Evolutionary conservation across 2,888 invertebrate genomes (phyloP), one percentile per base, ranked within the genome.

Genomic region (Parnassius orleans): DNA sequence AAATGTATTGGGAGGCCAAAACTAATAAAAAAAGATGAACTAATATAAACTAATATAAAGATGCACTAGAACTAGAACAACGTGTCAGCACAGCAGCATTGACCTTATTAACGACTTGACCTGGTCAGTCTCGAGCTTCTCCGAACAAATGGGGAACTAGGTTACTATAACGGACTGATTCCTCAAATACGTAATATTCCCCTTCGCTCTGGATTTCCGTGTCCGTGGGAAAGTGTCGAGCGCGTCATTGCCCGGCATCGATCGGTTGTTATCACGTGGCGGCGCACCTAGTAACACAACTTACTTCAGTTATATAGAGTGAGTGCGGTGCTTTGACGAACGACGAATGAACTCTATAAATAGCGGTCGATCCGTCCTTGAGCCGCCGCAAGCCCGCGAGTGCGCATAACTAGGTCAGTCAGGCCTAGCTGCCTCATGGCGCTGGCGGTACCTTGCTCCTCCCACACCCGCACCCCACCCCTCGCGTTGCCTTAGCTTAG

Each of bases 281-380:
- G 68, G 72, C 80, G 77, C 82, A 83, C 83, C 80, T 83, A 83
- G 83, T 74, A 75, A 78, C 46, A 48, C 78, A 72, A 74, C 74
- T 47, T 51, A 58, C 77, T 79, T 82, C 80, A 80, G 85, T 89
- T 89, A 87, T 87, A 87, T 87, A 88, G 88, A 88, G 82, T 80
- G 79, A 81, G 80, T 85, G 80, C 76, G 77, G 76, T 78, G 81
- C 79, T 80, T 81, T 86, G 87, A 84, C 84, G 86, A 85, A 83
- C 80, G 80, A 79, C 83, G 81, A 86, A 83, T 87, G 83, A 84
- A 85, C 84, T 84, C 84, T 90, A 90, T 89, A 86, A 90, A 91
- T 91, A 90, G 87, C 88, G 84, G 84, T 80, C 86, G 85, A 86
- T 87, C 83, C 84, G 91, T 90, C 91, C 90, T 91, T 91, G 90